Percentiles rank a stretch among this genome's conserved stretches.
Evolutionary conservation across 2,797 vertebrate species (phyloP).

Genomic region (Pantherophis vulpinus): DNA sequence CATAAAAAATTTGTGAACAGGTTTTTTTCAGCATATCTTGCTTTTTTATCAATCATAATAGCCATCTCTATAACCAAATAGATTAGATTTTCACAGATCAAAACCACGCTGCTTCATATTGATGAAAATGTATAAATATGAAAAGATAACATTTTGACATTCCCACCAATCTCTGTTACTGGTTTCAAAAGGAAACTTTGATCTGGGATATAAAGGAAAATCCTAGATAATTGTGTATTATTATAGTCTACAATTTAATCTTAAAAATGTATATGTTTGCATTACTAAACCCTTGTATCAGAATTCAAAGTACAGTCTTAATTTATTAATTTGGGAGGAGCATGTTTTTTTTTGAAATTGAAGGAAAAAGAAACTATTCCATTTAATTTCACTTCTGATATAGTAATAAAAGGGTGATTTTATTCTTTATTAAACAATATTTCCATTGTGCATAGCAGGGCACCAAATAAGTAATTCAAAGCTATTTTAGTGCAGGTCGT

Average conservation of each 20-base stretch:
- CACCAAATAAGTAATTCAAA: conserved; percentile 40
- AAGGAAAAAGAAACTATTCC: conserved; percentile 18
- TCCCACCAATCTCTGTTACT: conserved; percentile 59
- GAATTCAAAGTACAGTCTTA: conserved; percentile 56
- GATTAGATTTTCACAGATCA: conserved; percentile 56
- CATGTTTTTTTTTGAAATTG: conserved; percentile 3
- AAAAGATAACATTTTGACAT: conserved; percentile 61
- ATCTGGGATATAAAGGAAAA: conserved; percentile 46
- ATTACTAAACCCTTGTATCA: conserved; percentile 52
- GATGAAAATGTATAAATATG: conserved; percentile 61
- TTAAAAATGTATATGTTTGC: conserved; percentile 58
- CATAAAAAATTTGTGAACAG: conserved; percentile 48
- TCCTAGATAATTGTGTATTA: conserved; percentile 61
- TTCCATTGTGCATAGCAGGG: conserved; percentile 22
- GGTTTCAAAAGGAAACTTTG: conserved; percentile 57
- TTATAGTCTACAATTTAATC: conserved; percentile 59
- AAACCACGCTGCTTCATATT: conserved; percentile 63
- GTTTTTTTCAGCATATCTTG: not conserved
- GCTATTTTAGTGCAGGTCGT: conserved; percentile 32
- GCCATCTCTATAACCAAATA: conserved; percentile 54
- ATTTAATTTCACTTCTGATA: conserved; percentile 38
- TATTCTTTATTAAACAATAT: conserved; percentile 18
- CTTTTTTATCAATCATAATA: not conserved
- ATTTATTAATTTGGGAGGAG: not conserved
- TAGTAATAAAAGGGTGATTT: conserved; percentile 39